Conservation (phyloP, 2,888 invertebrate genomes). For the Trichacis sp. region DNA sequence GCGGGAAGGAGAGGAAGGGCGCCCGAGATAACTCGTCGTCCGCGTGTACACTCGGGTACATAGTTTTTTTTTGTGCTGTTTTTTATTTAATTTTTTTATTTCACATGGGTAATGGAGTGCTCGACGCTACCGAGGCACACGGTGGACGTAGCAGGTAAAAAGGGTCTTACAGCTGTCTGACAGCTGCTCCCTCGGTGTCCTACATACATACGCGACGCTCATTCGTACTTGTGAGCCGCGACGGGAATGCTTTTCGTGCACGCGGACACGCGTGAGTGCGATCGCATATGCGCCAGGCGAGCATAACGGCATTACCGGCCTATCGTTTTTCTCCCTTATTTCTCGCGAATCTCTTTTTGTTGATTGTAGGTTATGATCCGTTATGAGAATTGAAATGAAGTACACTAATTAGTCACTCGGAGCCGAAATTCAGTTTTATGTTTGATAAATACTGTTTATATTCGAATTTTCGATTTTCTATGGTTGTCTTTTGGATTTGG, state of each 20-base stretch:
- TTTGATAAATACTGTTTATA: too few relatives aligned
- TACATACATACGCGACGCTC: conserved; percentile 66
- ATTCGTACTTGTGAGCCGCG: conserved; percentile 29
- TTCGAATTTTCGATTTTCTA: too few relatives aligned
- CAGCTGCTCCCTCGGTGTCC: conserved; percentile 68
- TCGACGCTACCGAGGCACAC: conserved; percentile 48
- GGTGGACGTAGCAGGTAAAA: conserved; percentile 65
- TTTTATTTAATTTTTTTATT: conserved; percentile 40
- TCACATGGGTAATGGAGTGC: conserved; percentile 48
- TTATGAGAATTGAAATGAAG: too few relatives aligned
- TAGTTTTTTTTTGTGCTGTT: conserved; percentile 35
- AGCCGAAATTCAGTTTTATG: too few relatives aligned
- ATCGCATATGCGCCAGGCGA: conserved; percentile 45
- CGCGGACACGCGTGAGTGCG: conserved; percentile 42
- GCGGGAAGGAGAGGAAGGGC: background rate
- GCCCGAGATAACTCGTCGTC: background rate
- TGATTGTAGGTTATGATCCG: too few relatives aligned
- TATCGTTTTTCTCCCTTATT: conserved; percentile 54
- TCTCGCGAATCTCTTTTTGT: conserved; percentile 51
- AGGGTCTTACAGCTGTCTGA: conserved; percentile 68
- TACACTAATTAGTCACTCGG: too few relatives aligned
- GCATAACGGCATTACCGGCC: conserved; percentile 63
- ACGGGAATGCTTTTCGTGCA: conserved; percentile 39
- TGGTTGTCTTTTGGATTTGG: too few relatives aligned
- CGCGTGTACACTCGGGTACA: background rate